Evolutionary conservation across 2,797 vertebrate genomes (phyloP), one percentile per base, ranked within the genome.

Genomic region (Limnodromus scolopaceus): DNA sequence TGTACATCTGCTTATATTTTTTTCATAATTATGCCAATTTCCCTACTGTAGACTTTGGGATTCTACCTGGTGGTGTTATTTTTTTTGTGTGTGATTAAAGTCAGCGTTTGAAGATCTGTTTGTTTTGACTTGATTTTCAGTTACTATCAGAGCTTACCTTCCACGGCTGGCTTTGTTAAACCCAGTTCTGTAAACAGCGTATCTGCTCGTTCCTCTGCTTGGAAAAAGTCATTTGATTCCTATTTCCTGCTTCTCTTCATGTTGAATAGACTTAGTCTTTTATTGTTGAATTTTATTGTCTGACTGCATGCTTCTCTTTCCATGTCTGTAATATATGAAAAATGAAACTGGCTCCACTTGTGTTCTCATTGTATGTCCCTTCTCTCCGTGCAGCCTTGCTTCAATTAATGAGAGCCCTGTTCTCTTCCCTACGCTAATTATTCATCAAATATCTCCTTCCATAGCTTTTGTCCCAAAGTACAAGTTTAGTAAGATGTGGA

Each of bases 381-480:
- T 49, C 75, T 84, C 78, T 91, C 89, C 0, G 1, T 41, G 79
- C 80, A 89, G 91, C 57, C 90, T 76, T 84, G 61, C 90, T 39
- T 81, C 92, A 93, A 70, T 96, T 96, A 95, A 70, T 34, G 66
- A 84, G 79, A 38, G 45, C 78, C 54, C 63, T 58, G 14, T 9
- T 71, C 91, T 76, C 78, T 87, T 82, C 82, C 84, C 71, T 36
- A 17, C 16, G 3, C 93, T 96, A 95, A 96, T 96, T 95, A 96
- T 38, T 93, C 93, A 75, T 74, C 91, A 83, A 32, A 71, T 87
- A 74, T 65, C 87, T 87, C 45, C 84, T 93, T 94, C 43, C 75
- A 13, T 49, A 13, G 88, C 91, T 83, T 77, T 84, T 90, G 81
- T 97, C 96, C 95, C 96, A 92, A 93, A 95, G 96, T 95, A 96